Evolutionary conservation across 2,113 vertebrate genomes (phyloP).

Genomic region (Noctilio leporinus): DNA sequence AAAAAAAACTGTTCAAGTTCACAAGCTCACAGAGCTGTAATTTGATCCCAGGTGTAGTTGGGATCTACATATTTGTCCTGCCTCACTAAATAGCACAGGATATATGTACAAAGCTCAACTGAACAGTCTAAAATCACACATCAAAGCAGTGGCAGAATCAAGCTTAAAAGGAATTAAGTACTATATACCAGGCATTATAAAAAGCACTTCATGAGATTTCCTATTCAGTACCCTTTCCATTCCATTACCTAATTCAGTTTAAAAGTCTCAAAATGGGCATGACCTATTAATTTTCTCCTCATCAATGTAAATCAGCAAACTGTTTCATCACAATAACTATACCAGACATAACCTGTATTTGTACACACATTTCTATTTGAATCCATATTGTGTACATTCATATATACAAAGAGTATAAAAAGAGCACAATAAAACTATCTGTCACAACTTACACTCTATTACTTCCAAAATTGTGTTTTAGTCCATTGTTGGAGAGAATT

Average conservation of each 20-base stretch:
- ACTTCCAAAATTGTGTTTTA: background rate
- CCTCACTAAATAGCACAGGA: background rate
- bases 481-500: background rate
- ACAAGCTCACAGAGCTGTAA: background rate
- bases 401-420: background rate
- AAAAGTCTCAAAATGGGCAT: background rate
- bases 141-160: background rate
- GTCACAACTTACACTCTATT: background rate
- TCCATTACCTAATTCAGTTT: background rate
- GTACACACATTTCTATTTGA: background rate
- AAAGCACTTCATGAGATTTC: background rate
- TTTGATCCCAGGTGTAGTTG: background rate
- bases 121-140: background rate
- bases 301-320: background rate
- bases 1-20: background rate
- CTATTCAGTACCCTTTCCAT: background rate
- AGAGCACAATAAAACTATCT: background rate
- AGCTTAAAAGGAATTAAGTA: background rate
- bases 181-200: background rate
- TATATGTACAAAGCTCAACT: background rate
- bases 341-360: background rate
- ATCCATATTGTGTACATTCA: background rate
- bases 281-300: conserved; percentile 10
- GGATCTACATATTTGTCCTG: background rate
- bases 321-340: background rate